A percentile compares a stretch with the other conserved stretches of the same genome.
phyloP scores from a whole-genome alignment of 1,140 invertebrate genomes.

The Nilaparvata lugens region DNA sequence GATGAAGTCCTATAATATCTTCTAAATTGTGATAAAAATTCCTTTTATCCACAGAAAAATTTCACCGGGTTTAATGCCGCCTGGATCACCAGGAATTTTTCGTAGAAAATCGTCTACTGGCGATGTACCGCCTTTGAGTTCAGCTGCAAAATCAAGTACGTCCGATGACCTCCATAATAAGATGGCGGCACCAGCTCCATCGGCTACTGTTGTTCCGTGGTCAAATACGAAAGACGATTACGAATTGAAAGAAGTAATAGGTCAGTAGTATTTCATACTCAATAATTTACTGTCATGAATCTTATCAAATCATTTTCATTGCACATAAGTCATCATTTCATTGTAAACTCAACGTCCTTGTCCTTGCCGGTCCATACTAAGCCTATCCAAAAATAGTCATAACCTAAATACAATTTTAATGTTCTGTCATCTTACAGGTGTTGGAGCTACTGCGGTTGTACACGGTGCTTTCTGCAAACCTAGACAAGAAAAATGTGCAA shows the following conservation, averaged over 20 bases:
- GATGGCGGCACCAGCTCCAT: conserved; percentile 16
- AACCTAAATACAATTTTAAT: neutral
- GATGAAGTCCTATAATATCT: no score
- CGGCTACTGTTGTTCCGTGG: conserved; percentile 45
- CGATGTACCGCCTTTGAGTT: neutral
- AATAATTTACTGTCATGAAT: no score
- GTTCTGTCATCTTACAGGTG: conserved; percentile 47
- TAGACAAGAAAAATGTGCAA: conserved; percentile 91
- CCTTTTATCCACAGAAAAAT: conserved; percentile 42
- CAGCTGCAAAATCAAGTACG: conserved; percentile 11
- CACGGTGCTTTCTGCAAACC: conserved; percentile 90
- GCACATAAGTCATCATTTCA: no score
- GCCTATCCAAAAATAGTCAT: conserved; percentile 1
- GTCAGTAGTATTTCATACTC: conserved; percentile 41
- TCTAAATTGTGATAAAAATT: neutral
- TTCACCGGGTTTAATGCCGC: conserved; percentile 48
- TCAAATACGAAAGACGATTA: conserved; percentile 90
- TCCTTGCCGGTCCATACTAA: conserved; percentile 1
- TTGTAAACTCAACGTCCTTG: neutral
- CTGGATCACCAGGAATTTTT: conserved; percentile 53
- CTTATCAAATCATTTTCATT: no score
- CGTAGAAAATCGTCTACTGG: conserved; percentile 46
- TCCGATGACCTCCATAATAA: conserved; percentile 15
- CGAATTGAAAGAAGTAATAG: conserved; percentile 89
- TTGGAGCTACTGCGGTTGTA: conserved; percentile 93